Evolutionary conservation across 2,797 vertebrate genomes (phyloP), one percentile per base, ranked within the genome.

Genomic region (Hydrolagus colliei): DNA sequence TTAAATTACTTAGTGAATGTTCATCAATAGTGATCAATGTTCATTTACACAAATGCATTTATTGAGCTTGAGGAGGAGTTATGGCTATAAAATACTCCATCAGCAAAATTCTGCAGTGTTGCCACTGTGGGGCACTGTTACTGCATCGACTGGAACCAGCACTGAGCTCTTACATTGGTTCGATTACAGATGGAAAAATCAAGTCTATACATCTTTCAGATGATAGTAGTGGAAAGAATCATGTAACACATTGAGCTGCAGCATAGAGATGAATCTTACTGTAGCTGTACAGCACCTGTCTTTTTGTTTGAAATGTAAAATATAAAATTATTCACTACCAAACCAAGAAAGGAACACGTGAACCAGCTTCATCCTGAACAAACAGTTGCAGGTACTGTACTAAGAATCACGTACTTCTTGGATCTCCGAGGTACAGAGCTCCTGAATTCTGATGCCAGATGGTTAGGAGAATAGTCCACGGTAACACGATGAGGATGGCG

Each of bases 401-500:
- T 27, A 82, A 67, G 62, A 62, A 4, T 82, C 78, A 90, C 92
- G 91, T 92, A 93, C 92, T 93, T 92, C 90, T 91, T 86, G 91
- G 90, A 86, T 93, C 76, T 27, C 92, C 89, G 86, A 95, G 92
- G 90, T 95, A 93, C 86, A 93, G 93, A 87, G 93, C 92, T 85
- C 93, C 90, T 82, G 93, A 90, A 87, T 92, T 94, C 88, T 96
- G 95, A 87, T 96, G 95, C 96, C 96, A 97, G 90, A 96, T 92
- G 32, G 93, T 96, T 88, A 97, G 92, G 87, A 97, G 95, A 87
- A 97, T 93, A 84, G 93, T 95, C 96, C 96, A 97, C 77, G 96
- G 96, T 90, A 97, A 92, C 89, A 94, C 94, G 20, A 97, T 97
- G 92, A 97, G 93, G 90, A 97, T 90, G 62, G 96, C 93, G 87